These are phyloP conservation scores for Holothuria scabra DNA, from an alignment of 53 echinoderm and acorn worm species.

Conservation along the genomic window DNA sequence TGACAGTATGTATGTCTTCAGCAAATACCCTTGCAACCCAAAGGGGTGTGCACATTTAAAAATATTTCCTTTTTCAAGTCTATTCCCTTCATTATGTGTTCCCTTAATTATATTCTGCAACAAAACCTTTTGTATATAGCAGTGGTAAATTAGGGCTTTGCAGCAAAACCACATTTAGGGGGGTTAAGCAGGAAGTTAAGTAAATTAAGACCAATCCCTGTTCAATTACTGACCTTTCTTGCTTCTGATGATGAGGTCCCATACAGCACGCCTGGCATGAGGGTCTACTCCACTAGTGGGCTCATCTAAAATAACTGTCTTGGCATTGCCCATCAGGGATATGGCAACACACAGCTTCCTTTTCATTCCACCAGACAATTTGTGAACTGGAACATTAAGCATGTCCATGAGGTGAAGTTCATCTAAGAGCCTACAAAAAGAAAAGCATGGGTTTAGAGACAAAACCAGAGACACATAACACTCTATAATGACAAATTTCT, in stretches of 20 bases:
- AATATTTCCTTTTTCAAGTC: too few species aligned
- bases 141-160: too few species aligned
- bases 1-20: too few species aligned
- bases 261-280: slow-evolving; percentile 84
- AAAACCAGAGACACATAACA: too few species aligned
- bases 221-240: slow-evolving; percentile 67
- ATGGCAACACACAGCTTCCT: slow-evolving; percentile 86
- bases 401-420: slow-evolving; percentile 69
- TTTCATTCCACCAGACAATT: slow-evolving; percentile 92
- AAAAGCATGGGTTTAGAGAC: background rate
- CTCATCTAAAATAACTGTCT: slow-evolving; percentile 83
- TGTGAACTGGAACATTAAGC: slow-evolving; percentile 58
- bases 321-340: slow-evolving; percentile 76
- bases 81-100: too few species aligned
- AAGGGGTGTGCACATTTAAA: too few species aligned
- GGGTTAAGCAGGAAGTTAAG: too few species aligned
- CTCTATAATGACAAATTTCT: too few species aligned
- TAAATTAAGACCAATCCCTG: background rate
- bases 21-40: too few species aligned
- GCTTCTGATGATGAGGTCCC: slow-evolving; percentile 90
- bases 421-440: slow-evolving; percentile 59
- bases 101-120: too few species aligned
- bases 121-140: too few species aligned
- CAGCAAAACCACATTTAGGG: too few species aligned
- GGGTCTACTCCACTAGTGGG: slow-evolving; percentile 93